Conservation (phyloP, 2,113 vertebrate species). For the Podarcis cretensis region DNA sequence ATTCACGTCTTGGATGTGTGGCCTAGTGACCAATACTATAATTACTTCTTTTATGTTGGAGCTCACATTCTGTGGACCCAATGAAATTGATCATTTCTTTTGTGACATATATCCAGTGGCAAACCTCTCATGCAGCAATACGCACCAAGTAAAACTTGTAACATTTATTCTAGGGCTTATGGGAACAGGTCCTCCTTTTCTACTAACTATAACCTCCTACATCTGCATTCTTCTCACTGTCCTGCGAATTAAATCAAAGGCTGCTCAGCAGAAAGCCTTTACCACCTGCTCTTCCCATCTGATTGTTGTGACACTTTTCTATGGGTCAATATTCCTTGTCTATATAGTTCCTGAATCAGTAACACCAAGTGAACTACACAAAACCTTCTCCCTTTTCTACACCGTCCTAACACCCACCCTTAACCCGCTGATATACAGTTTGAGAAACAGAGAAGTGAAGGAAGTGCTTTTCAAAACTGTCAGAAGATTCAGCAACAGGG, state of each 20-base stretch:
- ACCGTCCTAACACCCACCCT: slow-evolving; percentile 61
- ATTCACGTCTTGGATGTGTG: slow-evolving; percentile 19
- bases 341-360: slow-evolving; percentile 39
- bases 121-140: slow-evolving; percentile 37
- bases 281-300: slow-evolving; percentile 53
- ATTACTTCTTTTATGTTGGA: background rate
- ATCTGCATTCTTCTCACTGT: slow-evolving; percentile 16
- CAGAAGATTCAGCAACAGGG: background rate
- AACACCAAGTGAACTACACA: background rate
- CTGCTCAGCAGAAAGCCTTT: slow-evolving; percentile 22
- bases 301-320: slow-evolving; percentile 44
- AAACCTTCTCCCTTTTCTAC: slow-evolving; percentile 57
- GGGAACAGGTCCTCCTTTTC: slow-evolving; percentile 25
- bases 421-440: slow-evolving; percentile 61
- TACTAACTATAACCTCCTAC: slow-evolving; percentile 42
- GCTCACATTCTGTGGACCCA: slow-evolving; percentile 49
- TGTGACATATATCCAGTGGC: slow-evolving; percentile 35
- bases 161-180: slow-evolving; percentile 8
- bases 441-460: slow-evolving; percentile 53
- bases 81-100: slow-evolving; percentile 42
- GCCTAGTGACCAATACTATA: background rate
- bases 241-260: slow-evolving; percentile 34
- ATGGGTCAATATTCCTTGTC: slow-evolving; percentile 30
- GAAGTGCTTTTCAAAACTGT: background rate
- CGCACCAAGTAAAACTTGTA: background rate